phyloP scores from a whole-genome alignment of 1,140 invertebrate genomes.

The Chelonus insularis region DNA sequence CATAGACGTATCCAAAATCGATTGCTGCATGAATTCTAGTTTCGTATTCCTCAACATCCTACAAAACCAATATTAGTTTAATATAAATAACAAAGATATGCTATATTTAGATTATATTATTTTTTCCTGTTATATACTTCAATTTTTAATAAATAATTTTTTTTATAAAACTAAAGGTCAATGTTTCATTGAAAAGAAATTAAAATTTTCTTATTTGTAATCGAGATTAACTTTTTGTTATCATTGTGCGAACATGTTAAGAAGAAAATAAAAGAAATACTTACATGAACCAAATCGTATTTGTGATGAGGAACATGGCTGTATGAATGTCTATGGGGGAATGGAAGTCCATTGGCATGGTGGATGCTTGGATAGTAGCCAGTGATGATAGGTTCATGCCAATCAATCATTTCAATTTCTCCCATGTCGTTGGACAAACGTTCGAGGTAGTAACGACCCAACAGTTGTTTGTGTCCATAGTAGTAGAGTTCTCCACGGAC shows the following conservation, averaged over 20 bases:
- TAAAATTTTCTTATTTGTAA: too few species aligned
- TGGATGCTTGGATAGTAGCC: conserved; percentile 68
- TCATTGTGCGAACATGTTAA: too few species aligned
- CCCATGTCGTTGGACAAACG: conserved; percentile 67
- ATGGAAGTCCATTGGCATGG: conserved; percentile 68
- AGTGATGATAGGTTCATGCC: conserved; percentile 58
- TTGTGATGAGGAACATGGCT: conserved; percentile 47
- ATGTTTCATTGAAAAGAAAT: too few species aligned
- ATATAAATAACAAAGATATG: too few species aligned
- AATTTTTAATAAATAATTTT: too few species aligned
- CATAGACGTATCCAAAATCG: conserved; percentile 63
- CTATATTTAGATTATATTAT: too few species aligned
- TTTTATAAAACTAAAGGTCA: too few species aligned
- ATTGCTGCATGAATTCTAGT: conserved; percentile 66
- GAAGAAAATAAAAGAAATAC: conserved; percentile 8
- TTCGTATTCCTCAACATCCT: conserved; percentile 64
- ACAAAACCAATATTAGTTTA: too few species aligned
- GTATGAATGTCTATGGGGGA: conserved; percentile 64
- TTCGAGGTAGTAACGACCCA: conserved; percentile 71
- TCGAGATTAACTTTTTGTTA: too few species aligned
- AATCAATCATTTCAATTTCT: conserved; percentile 64
- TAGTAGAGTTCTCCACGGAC: conserved; percentile 68
- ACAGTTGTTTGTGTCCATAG: conserved; percentile 65
- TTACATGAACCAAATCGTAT: conserved; percentile 40
- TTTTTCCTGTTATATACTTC: too few species aligned